A percentile compares a stretch with the other conserved stretches of the same genome.
Conservation (phyloP, 2,888 invertebrate species). For the Gisinianus flammeolus region DNA sequence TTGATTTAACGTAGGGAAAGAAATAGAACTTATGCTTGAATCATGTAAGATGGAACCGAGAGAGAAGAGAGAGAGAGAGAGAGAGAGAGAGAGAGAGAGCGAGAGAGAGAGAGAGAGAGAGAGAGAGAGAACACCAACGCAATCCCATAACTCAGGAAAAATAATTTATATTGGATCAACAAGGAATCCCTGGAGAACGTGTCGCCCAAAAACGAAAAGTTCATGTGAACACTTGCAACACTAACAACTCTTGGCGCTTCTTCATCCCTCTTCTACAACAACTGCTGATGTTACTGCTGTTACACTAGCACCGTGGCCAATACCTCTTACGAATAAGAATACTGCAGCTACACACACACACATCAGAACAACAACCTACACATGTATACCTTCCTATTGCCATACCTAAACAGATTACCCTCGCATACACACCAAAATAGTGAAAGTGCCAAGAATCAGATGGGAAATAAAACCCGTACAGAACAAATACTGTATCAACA, state of each 20-base stretch:
- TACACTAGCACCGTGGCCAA: neutral
- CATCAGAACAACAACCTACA: no score
- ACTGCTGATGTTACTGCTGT: neutral
- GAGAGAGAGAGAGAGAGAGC: neutral
- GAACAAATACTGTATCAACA: slow-evolving; percentile 3
- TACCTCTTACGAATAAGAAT: neutral
- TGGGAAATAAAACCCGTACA: slow-evolving; percentile 19
- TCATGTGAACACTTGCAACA: slow-evolving; percentile 33
- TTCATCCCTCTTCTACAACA: neutral
- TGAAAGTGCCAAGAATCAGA: slow-evolving; percentile 25
- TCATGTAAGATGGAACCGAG: slow-evolving; percentile 8
- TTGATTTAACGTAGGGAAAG: slow-evolving; percentile 8
- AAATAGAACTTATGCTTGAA: neutral
- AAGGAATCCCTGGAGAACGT: slow-evolving; percentile 35
- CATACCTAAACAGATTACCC: slow-evolving; percentile 26
- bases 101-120: neutral
- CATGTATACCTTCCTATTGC: no score
- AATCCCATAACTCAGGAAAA: neutral
- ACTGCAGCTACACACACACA: neutral
- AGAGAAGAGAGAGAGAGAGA: neutral
- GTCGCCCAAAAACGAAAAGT: neutral
- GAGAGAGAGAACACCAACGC: neutral
- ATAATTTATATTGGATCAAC: slow-evolving; percentile 28
- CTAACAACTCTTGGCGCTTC: slow-evolving; percentile 22
- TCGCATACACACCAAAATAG: slow-evolving; percentile 3